phyloP scores from a whole-genome alignment of 2,797 vertebrate genomes.

The Falco rusticolus region DNA sequence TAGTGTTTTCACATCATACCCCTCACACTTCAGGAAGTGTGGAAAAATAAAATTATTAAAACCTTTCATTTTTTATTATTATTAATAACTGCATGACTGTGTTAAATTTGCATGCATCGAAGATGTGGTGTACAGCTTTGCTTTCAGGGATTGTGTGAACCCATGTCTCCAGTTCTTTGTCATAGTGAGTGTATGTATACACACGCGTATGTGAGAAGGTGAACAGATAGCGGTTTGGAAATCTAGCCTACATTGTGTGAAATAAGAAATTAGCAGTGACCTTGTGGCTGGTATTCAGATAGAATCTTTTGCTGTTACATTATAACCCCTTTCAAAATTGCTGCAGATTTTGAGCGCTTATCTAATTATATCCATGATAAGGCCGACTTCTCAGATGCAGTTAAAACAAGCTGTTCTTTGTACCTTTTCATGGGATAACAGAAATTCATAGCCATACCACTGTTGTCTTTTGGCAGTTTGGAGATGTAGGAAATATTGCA shows the following conservation, averaged over 20 bases:
- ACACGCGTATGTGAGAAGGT: neutral
- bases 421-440: neutral
- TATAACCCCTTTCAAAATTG: neutral
- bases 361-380: neutral
- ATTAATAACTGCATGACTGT: neutral
- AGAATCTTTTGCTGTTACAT: neutral
- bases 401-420: neutral
- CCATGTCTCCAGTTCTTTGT: neutral
- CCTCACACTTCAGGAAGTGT: neutral
- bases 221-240: neutral
- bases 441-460: neutral
- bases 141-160: neutral
- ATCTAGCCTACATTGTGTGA: neutral
- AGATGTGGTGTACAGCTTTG: neutral
- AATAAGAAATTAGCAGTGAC: neutral
- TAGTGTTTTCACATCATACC: neutral
- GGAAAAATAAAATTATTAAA: neutral
- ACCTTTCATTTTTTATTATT: neutral
- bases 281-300: neutral
- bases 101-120: neutral
- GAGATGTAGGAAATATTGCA: neutral
- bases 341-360: neutral
- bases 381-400: neutral
- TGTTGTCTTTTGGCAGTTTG: neutral
- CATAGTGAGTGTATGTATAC: accelerated